These are phyloP conservation scores for Eulemur rufifrons DNA, from an alignment of 2,113 vertebrate species.

Conservation along the genomic window DNA sequence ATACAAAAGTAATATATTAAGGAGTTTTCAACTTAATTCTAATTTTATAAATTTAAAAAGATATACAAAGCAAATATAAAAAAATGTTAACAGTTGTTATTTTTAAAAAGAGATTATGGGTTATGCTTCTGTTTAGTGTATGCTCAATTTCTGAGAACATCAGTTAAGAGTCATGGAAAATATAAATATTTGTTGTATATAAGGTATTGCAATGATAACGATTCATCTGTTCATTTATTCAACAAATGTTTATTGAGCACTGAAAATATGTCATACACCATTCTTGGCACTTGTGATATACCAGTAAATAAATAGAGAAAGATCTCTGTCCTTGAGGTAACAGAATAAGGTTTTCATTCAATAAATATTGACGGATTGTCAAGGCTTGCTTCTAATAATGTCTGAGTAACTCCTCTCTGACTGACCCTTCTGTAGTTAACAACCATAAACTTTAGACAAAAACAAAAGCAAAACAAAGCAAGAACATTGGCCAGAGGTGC, in stretches of 20 bases:
- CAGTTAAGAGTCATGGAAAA: neutral
- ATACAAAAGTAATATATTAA: neutral
- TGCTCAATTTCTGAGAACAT: neutral
- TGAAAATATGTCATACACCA: neutral
- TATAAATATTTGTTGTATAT: neutral
- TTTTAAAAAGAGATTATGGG: neutral
- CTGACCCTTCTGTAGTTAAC: neutral
- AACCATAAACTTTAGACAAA: neutral
- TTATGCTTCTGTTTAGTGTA: neutral
- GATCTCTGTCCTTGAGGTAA: neutral
- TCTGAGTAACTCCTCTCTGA: neutral
- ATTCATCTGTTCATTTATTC: neutral
- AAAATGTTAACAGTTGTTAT: neutral
- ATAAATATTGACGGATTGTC: slow-evolving; percentile 8
- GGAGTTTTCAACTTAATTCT: neutral
- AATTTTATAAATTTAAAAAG: neutral
- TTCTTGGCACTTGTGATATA: neutral
- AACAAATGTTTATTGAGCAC: neutral
- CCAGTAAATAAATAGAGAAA: slow-evolving; percentile 7
- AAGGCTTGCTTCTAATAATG: neutral
- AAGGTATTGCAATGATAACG: neutral
- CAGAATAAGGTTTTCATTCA: neutral
- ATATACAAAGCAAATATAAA: neutral
- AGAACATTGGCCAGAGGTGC: neutral
- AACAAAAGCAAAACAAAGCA: neutral